Conservation (phyloP, 2,888 invertebrate species). For the Melangyna quadrimaculata region DNA sequence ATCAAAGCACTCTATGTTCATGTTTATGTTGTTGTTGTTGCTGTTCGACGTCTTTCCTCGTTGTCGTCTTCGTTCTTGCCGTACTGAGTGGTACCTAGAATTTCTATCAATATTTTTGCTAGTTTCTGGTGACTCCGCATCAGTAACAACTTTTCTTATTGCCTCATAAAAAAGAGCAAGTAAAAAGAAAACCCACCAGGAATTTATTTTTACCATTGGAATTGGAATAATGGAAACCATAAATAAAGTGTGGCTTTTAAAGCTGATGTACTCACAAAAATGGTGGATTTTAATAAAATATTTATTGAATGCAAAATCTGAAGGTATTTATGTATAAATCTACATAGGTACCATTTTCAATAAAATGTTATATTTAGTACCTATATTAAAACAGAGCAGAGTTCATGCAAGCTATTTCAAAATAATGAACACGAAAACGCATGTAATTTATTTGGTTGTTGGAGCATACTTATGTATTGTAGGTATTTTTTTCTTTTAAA, state of each 20-base stretch:
- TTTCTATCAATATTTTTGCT: slow-evolving; percentile 60
- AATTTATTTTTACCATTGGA: slow-evolving; percentile 34
- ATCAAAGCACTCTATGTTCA: not conserved
- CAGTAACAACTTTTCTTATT: slow-evolving; percentile 21
- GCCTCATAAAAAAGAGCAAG: slow-evolving; percentile 5
- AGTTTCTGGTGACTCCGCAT: slow-evolving; percentile 36
- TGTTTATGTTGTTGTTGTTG: not conserved
- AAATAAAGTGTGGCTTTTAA: slow-evolving; percentile 44
- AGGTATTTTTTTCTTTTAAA: too few species aligned
- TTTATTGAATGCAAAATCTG: too few species aligned
- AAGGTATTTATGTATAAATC: too few species aligned
- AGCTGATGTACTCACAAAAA: slow-evolving; percentile 23
- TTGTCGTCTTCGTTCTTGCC: not conserved
- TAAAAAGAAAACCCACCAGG: slow-evolving; percentile 2
- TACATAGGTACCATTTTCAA: too few species aligned
- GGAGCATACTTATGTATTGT: too few species aligned
- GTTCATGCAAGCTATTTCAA: too few species aligned
- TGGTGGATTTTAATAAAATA: not conserved
- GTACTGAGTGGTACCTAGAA: not conserved
- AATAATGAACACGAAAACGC: too few species aligned
- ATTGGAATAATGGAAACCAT: slow-evolving; percentile 51
- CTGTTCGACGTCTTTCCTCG: not conserved
- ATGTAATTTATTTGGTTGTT: too few species aligned
- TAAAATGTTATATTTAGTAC: too few species aligned
- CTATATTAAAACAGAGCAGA: too few species aligned